These are phyloP conservation scores for Oxystoma pomonae DNA, from an alignment of 2,888 invertebrate genomes.

Conservation along the genomic window DNA sequence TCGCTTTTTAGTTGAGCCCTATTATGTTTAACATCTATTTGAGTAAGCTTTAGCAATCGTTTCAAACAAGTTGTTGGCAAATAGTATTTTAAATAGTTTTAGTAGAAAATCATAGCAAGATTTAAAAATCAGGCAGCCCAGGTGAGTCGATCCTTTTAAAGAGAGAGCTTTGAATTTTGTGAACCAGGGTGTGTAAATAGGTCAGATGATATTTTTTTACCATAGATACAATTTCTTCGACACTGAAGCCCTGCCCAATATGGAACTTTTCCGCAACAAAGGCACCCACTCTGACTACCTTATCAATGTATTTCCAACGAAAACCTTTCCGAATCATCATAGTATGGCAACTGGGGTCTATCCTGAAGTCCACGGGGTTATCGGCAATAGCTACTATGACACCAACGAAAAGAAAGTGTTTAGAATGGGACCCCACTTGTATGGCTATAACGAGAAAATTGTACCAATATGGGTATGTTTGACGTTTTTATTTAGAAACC, in stretches of 20 bases:
- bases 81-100: too few species aligned
- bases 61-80: too few species aligned
- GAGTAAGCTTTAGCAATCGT: too few species aligned
- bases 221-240: constrained; percentile 57
- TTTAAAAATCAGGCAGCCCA: too few species aligned
- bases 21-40: too few species aligned
- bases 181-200: not conserved
- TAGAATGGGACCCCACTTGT: constrained; percentile 47
- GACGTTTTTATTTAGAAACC: too few species aligned
- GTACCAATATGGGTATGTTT: constrained; percentile 58
- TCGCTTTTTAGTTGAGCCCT: too few species aligned
- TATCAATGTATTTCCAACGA: constrained; percentile 62
- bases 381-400: constrained; percentile 60
- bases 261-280: constrained; percentile 52
- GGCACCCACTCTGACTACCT: constrained; percentile 58
- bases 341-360: constrained; percentile 67
- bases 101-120: too few species aligned
- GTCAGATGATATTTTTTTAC: not conserved
- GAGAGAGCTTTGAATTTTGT: not conserved
- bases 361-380: constrained; percentile 64
- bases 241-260: constrained; percentile 54
- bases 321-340: constrained; percentile 73
- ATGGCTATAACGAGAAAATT: constrained; percentile 53
- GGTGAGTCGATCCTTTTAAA: not conserved
- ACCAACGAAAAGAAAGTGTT: constrained; percentile 40